Evolutionary conservation across 1,140 invertebrate genomes (phyloP).

Genomic region (Ceratoteleas bidentatus): DNA sequence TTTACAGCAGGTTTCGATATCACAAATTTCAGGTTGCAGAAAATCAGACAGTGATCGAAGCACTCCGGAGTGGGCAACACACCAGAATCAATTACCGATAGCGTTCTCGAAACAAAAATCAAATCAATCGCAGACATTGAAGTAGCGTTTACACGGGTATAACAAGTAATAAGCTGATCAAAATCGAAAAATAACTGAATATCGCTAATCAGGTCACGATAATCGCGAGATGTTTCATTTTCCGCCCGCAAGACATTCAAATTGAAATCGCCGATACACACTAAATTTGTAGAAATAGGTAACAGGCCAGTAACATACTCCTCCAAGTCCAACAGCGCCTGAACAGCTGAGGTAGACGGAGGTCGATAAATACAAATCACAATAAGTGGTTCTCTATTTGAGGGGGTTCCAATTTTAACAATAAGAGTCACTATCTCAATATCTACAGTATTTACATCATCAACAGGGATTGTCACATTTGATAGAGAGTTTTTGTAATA

Average conservation of each 20-base stretch:
- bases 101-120: background rate
- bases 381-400: background rate
- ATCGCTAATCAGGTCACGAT: background rate
- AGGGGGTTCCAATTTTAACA: background rate
- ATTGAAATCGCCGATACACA: background rate
- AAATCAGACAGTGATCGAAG: slow-evolving; percentile 1
- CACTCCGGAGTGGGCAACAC: background rate
- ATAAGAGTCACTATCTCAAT: background rate
- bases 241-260: background rate
- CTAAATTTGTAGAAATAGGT: background rate
- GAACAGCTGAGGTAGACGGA: background rate
- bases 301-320: background rate
- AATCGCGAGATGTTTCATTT: background rate
- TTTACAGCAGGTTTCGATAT: background rate
- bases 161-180: background rate
- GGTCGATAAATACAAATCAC: background rate
- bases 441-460: background rate
- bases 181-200: background rate
- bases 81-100: background rate
- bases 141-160: background rate
- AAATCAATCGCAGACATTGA: background rate
- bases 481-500: background rate
- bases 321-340: background rate
- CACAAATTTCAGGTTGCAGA: background rate
- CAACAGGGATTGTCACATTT: background rate